Evolutionary conservation across 1,140 invertebrate genomes (phyloP).

Genomic region (Caenorhabditis inopinata): DNA sequence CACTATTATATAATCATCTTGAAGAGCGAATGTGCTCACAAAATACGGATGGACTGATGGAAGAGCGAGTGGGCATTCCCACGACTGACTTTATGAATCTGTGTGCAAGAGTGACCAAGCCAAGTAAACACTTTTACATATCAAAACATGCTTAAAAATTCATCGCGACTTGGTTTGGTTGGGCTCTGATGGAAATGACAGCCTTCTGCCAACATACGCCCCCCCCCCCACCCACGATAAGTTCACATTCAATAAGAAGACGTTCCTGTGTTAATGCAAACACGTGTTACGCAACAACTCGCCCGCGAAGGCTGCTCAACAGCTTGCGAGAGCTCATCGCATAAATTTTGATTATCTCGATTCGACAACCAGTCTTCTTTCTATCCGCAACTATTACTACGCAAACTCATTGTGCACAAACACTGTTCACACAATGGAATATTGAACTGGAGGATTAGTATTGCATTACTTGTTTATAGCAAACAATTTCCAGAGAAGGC

Average conservation of each 20-base stretch:
- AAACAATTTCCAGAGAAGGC: background rate
- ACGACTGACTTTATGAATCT: conserved; percentile 13
- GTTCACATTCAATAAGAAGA: background rate
- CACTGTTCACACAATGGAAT: background rate
- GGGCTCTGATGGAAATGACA: no score
- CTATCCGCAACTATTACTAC: conserved; percentile 6
- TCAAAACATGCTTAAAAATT: conserved; percentile 32
- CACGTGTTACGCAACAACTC: conserved; percentile 21
- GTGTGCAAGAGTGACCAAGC: background rate
- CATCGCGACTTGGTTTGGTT: background rate
- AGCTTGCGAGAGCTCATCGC: conserved; percentile 18
- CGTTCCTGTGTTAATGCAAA: conserved; percentile 13
- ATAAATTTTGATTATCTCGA: conserved; percentile 22
- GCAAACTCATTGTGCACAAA: conserved; percentile 6
- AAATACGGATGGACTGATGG: background rate
- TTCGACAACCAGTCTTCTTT: no score
- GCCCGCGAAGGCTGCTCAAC: background rate
- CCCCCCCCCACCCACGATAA: no score
- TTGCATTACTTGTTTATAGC: background rate
- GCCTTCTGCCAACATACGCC: background rate
- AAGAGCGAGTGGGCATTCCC: background rate
- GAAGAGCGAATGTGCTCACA: background rate
- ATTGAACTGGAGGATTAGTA: background rate
- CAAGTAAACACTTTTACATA: conserved; percentile 26
- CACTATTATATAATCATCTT: conserved; percentile 32